These are phyloP conservation scores for Drosophila dives DNA, from an alignment of 2,888 invertebrate species.

Conservation along the genomic window DNA sequence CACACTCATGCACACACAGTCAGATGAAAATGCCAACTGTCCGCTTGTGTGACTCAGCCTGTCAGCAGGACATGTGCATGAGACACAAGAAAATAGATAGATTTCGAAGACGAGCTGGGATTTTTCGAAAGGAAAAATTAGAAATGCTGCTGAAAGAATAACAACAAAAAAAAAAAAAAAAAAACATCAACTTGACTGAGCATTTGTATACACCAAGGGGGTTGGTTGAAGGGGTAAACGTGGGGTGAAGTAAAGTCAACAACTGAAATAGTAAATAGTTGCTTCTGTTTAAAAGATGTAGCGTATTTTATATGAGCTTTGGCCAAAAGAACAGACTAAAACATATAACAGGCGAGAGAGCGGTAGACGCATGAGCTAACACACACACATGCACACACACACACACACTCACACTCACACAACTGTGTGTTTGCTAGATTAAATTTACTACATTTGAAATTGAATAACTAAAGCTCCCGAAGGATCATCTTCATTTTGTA, in stretches of 20 bases:
- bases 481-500: conserved; percentile 82
- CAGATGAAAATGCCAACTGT: conserved; percentile 75
- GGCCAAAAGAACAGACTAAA: conserved; percentile 24
- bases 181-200: conserved; percentile 1
- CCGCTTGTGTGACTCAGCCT: conserved; percentile 75
- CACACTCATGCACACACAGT: conserved; percentile 25
- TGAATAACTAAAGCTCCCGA: conserved; percentile 81
- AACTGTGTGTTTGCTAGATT: conserved; percentile 72
- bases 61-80: conserved; percentile 74
- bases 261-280: conserved; percentile 58
- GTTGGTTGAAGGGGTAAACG: too few relatives aligned
- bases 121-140: conserved; percentile 43
- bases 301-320: conserved; percentile 59
- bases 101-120: conserved; percentile 62
- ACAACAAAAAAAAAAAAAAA: conserved; percentile 16
- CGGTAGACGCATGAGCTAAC: conserved; percentile 32
- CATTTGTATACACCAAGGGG: too few relatives aligned
- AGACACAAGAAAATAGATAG: conserved; percentile 71
- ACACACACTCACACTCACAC: conserved; percentile 15
- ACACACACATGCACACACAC: background rate
- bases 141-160: conserved; percentile 51
- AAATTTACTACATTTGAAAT: conserved; percentile 80
- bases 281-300: conserved; percentile 47
- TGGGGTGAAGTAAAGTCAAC: conserved; percentile 31
- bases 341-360: conserved; percentile 11